Evolutionary conservation across 2,797 vertebrate species (phyloP).

Genomic region (Scarus forsteni): DNA sequence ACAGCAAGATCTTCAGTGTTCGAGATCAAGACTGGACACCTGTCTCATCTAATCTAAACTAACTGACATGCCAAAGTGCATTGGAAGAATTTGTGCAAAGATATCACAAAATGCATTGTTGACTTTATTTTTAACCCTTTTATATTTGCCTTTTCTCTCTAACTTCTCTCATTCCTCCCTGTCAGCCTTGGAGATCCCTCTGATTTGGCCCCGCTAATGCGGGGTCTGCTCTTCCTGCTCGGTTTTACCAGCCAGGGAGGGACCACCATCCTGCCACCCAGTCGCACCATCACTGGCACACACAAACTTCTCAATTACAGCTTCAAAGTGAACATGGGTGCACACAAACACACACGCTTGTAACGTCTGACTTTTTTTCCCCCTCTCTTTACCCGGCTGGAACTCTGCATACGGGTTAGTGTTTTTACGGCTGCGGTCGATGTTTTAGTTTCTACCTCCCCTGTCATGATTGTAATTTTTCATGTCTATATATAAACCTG

Average conservation of each 20-base stretch:
- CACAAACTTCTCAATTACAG: constrained; percentile 77
- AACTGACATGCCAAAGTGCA: constrained; percentile 39
- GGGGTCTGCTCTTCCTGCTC: constrained; percentile 80
- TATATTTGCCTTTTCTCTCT: constrained; percentile 21
- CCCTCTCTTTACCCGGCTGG: constrained; percentile 14
- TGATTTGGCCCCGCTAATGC: constrained; percentile 81
- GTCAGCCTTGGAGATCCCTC: constrained; percentile 72
- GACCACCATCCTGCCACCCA: constrained; percentile 73
- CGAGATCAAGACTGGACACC: constrained; percentile 50
- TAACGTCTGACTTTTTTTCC: constrained; percentile 33
- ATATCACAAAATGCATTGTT: constrained; percentile 18
- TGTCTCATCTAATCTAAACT: constrained; percentile 57
- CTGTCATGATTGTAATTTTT: constrained; percentile 69
- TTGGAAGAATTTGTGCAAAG: constrained; percentile 16
- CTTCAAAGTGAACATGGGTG: constrained; percentile 61
- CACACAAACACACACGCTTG: constrained; percentile 32
- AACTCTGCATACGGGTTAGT: constrained; percentile 41
- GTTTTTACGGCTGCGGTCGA: constrained; percentile 46
- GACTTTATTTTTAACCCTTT: constrained; percentile 38
- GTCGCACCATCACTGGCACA: constrained; percentile 67
- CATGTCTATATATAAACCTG: constrained; percentile 77
- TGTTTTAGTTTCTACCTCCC: constrained; percentile 61
- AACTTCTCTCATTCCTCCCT: constrained; percentile 45
- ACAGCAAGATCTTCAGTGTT: constrained; percentile 42
- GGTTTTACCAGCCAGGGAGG: constrained; percentile 80